These are phyloP conservation scores for Pseudococcus longispinus DNA, from an alignment of 2,888 invertebrate genomes.

Conservation along the genomic window DNA sequence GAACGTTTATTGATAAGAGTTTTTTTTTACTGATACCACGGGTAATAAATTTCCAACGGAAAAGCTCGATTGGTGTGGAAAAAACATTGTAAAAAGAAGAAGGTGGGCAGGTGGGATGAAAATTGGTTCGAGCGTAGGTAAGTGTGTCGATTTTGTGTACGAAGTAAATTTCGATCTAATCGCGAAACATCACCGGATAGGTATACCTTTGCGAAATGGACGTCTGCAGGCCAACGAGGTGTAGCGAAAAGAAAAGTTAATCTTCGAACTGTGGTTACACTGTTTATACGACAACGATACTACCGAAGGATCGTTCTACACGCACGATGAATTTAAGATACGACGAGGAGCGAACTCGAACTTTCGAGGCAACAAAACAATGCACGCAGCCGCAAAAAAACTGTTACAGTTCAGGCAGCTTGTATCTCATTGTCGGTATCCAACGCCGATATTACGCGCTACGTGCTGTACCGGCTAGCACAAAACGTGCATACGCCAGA, in stretches of 20 bases:
- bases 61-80: constrained; percentile 23
- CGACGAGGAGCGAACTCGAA: constrained; percentile 39
- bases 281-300: neutral
- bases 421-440: constrained; percentile 33
- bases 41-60: constrained; percentile 41
- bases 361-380: constrained; percentile 32
- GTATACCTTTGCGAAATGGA: neutral
- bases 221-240: neutral
- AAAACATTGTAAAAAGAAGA: constrained; percentile 1
- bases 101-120: neutral
- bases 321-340: constrained; percentile 32
- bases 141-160: too few relatives aligned
- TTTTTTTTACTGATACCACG: constrained; percentile 35
- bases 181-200: neutral
- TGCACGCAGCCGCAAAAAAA: constrained; percentile 45
- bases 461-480: constrained; percentile 21
- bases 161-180: neutral
- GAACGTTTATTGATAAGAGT: constrained; percentile 36
- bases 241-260: neutral
- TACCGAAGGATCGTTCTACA: neutral
- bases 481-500: constrained; percentile 31
- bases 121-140: neutral
- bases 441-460: neutral
- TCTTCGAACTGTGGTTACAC: constrained; percentile 26
- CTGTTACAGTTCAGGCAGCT: constrained; percentile 9